These are phyloP conservation scores for Plutomurus gul DNA, from an alignment of 1,140 invertebrate species.

Conservation along the genomic window DNA sequence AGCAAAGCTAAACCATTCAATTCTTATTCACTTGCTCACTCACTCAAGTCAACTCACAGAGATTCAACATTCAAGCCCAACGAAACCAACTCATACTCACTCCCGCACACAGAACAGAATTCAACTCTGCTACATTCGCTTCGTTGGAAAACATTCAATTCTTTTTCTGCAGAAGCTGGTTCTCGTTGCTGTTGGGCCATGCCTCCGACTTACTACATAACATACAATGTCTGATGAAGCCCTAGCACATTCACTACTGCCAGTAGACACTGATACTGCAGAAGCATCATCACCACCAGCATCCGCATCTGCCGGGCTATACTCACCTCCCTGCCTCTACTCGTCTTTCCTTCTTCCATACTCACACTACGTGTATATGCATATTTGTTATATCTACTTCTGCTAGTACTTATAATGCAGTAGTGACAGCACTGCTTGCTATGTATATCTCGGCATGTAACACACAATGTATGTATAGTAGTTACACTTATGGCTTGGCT, in stretches of 20 bases:
- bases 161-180: constrained; percentile 28
- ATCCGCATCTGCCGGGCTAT: constrained; percentile 7
- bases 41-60: constrained; percentile 10
- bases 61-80: not conserved
- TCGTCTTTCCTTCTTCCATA: not conserved
- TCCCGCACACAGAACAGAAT: not conserved
- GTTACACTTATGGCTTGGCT: no score
- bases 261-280: not conserved
- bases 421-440: no score
- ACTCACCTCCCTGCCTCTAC: not conserved
- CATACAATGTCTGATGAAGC: no score
- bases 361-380: no score
- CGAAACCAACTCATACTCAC: not conserved
- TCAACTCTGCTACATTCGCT: not conserved
- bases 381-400: no score
- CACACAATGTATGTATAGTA: no score
- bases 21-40: constrained; percentile 24
- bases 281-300: constrained; percentile 7
- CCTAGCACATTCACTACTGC: not conserved
- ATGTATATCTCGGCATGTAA: no score
- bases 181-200: constrained; percentile 20
- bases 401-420: no score
- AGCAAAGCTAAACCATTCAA: constrained; percentile 6
- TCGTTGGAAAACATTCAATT: constrained; percentile 24
- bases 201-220: not conserved